Percentiles rank a stretch among this genome's conserved stretches.
phyloP scores from a whole-genome alignment of 2,888 invertebrate genomes.

The Acrocyrtus sp. region DNA sequence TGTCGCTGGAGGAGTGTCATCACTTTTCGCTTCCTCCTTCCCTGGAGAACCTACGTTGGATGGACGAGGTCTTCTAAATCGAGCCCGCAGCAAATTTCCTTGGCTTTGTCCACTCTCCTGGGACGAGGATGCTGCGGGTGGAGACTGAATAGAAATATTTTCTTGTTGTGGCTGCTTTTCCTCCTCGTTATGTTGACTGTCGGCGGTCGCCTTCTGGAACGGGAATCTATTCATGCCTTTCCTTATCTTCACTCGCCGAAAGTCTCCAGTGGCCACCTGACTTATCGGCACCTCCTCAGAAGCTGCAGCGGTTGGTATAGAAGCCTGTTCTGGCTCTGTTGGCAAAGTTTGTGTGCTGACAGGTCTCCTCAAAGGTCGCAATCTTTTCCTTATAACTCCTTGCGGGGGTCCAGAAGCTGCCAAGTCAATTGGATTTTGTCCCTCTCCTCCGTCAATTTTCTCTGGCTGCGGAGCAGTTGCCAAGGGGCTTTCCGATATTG shows the following conservation, averaged over 20 bases:
- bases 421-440: no score
- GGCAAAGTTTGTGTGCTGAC: no score
- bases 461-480: no score
- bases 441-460: no score
- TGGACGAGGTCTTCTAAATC: no score
- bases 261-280: not conserved
- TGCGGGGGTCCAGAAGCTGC: not conserved
- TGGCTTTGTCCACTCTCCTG: no score
- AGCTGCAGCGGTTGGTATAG: not conserved
- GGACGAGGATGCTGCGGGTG: no score
- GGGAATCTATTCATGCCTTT: not conserved
- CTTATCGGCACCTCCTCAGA: not conserved
- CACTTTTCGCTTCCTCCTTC: constrained; percentile 10
- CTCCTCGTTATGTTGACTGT: no score
- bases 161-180: no score
- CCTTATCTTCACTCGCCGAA: not conserved
- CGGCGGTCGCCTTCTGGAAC: not conserved
- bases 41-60: not conserved
- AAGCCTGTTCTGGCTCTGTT: not conserved
- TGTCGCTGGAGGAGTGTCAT: constrained; percentile 15
- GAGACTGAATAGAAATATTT: no score
- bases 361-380: not conserved
- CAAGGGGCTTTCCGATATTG: not conserved
- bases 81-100: no score
- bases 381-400: not conserved